These are phyloP conservation scores for Euthynnus affinis DNA, from an alignment of 2,797 vertebrate genomes.

Conservation along the genomic window DNA sequence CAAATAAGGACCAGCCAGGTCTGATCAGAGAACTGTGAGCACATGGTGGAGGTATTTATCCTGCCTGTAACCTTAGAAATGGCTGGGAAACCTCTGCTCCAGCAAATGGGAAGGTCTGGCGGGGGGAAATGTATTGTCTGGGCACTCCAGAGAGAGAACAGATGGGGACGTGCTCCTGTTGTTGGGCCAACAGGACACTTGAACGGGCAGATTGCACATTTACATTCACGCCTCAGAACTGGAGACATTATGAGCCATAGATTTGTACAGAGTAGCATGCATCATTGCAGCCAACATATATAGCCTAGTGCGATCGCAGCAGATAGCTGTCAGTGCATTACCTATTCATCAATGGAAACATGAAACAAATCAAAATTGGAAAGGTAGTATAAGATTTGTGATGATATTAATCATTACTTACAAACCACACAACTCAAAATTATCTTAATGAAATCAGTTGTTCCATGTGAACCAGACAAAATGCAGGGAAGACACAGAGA, in stretches of 20 bases:
- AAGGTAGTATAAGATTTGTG: conserved; percentile 28
- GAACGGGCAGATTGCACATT: conserved; percentile 93
- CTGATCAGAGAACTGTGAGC: conserved; percentile 64
- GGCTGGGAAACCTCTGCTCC: conserved; percentile 65
- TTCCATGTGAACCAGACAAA: conserved; percentile 44
- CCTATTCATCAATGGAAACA: conserved; percentile 12
- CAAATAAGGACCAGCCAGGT: conserved; percentile 61
- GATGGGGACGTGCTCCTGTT: conserved; percentile 93
- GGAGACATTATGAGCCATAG: conserved; percentile 64
- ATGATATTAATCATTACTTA: conserved; percentile 34
- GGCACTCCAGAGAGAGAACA: conserved; percentile 88
- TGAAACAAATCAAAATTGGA: conserved; percentile 34
- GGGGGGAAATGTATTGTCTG: conserved; percentile 83
- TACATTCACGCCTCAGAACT: conserved; percentile 90
- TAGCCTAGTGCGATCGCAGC: conserved; percentile 5
- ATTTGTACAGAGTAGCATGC: conserved; percentile 43
- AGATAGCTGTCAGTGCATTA: conserved; percentile 27
- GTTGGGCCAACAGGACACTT: conserved; percentile 89
- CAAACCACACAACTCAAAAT: conserved; percentile 18
- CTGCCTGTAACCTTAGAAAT: conserved; percentile 71
- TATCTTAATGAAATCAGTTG: conserved; percentile 30
- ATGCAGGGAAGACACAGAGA: conserved; percentile 57
- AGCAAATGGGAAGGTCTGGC: conserved; percentile 70
- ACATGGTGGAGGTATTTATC: conserved; percentile 64
- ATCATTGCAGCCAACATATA: conserved; percentile 36